These are phyloP conservation scores for Temnothorax ravouxi DNA, from an alignment of 2,888 invertebrate species.

Conservation along the genomic window DNA sequence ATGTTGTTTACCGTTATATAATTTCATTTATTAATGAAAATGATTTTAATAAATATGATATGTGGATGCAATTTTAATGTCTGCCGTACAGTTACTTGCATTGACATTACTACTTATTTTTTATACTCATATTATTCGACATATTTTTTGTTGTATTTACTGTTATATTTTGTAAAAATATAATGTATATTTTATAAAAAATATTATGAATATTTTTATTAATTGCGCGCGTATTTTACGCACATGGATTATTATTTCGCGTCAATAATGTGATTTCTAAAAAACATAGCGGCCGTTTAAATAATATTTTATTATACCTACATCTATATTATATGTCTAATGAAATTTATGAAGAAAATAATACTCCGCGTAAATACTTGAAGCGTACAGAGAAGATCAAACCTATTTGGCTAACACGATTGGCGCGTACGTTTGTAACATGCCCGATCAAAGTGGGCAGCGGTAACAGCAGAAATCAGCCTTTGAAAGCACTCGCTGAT, in stretches of 20 bases:
- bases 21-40: conserved; percentile 42
- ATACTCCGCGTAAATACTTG: not conserved
- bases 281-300: not conserved
- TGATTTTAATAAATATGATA: conserved; percentile 39
- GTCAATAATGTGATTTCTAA: not conserved
- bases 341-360: conserved; percentile 26
- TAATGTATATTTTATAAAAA: conserved; percentile 12
- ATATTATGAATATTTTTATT: conserved; percentile 13
- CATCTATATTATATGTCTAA: not conserved
- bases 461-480: conserved; percentile 45
- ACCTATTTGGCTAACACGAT: conserved; percentile 30
- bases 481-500: conserved; percentile 49
- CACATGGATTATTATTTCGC: not conserved
- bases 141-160: conserved; percentile 29
- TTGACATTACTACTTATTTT: conserved; percentile 18
- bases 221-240: not conserved
- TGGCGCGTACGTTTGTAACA: conserved; percentile 37
- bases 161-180: conserved; percentile 6
- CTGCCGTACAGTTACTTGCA: not conserved
- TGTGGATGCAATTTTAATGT: conserved; percentile 19
- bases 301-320: not conserved
- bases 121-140: conserved; percentile 12
- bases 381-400: conserved; percentile 3
- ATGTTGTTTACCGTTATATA: conserved; percentile 32
- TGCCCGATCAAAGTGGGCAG: conserved; percentile 37